A percentile compares a stretch with the other conserved stretches of the same genome.
Conservation (phyloP, 64 coral and sea anemone species). For the Acropora yongei region DNA sequence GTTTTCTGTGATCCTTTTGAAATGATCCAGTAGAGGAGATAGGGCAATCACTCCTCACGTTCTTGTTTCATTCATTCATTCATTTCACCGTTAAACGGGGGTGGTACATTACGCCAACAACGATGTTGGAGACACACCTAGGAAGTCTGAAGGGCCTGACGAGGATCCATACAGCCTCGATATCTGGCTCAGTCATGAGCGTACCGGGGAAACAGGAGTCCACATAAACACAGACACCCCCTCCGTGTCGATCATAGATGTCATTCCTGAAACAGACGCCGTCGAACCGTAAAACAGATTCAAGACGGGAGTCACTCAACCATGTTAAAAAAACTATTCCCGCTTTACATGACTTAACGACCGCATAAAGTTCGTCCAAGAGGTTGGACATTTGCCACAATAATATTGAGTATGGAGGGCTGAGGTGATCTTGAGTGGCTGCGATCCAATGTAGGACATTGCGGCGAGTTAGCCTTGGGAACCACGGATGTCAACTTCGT, state of each 20-base stretch:
- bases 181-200: background rate
- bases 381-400: background rate
- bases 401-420: background rate
- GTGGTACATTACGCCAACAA: constrained; percentile 56
- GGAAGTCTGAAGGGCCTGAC: constrained; percentile 46
- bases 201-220: background rate
- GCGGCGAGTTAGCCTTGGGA: no score
- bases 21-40: no score
- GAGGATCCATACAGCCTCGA: constrained; percentile 55
- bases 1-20: no score
- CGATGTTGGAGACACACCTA: constrained; percentile 39
- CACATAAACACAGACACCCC: constrained; percentile 42
- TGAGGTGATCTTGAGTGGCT: no score
- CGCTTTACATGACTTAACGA: background rate
- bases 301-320: constrained; percentile 12
- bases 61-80: no score
- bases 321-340: constrained; percentile 55
- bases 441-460: no score
- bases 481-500: no score
- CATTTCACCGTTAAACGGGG: constrained; percentile 3
- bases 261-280: constrained; percentile 4
- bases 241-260: background rate
- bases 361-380: constrained; percentile 1
- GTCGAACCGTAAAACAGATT: background rate
- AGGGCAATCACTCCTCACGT: no score